These are phyloP conservation scores for Stichodactyla mertensii DNA, from an alignment of 64 coral and sea anemone species.

Conservation along the genomic window DNA sequence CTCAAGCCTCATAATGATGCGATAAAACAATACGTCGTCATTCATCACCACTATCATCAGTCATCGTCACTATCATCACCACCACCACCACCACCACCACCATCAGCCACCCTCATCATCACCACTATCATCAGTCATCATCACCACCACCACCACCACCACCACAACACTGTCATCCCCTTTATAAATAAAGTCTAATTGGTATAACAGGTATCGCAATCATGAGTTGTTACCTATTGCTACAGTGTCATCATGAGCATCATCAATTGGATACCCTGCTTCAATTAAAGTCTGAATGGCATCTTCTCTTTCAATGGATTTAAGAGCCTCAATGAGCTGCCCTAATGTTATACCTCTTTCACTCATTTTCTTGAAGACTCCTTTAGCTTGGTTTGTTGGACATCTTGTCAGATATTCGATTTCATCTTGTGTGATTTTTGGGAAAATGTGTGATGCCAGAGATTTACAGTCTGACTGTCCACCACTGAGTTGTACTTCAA, in stretches of 20 bases:
- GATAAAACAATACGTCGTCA: too few relatives aligned
- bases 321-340: not conserved
- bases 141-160: too few relatives aligned
- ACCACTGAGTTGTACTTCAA: not conserved
- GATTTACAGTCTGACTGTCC: not conserved
- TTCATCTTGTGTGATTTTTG: not conserved
- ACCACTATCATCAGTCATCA: too few relatives aligned
- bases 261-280: not conserved
- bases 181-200: not conserved
- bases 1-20: too few relatives aligned
- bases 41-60: too few relatives aligned
- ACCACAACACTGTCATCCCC: not conserved
- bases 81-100: too few relatives aligned
- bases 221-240: not conserved
- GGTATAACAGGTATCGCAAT: not conserved
- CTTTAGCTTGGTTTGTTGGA: not conserved
- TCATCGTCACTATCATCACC: too few relatives aligned
- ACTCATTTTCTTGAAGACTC: not conserved
- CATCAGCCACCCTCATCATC: too few relatives aligned
- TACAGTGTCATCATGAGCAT: not conserved
- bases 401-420: not conserved
- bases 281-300: not conserved
- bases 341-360: not conserved
- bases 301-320: constrained; percentile 3
- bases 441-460: not conserved